Evolutionary conservation across 2,113 vertebrate species (phyloP), one percentile per base, ranked within the genome.

Genomic region (Tretioscincus oriximinensis): DNA sequence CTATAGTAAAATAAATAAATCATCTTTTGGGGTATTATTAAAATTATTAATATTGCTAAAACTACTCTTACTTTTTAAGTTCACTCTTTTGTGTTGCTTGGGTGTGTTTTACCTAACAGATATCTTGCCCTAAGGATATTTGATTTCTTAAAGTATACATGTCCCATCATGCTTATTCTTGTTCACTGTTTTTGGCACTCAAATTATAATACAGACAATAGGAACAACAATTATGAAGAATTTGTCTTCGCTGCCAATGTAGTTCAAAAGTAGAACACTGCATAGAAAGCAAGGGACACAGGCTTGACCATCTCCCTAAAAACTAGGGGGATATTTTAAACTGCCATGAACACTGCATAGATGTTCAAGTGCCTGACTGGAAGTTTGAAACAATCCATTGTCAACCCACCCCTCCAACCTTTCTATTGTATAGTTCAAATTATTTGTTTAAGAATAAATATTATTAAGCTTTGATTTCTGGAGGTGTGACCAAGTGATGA

Each of bases 121-220:
- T 79, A 47, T 26, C 54, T 47, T 79, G 31, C 18, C 77, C 54
- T 63, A 45, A n/a, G 10, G 54, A 45, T 58, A 79, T 79, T n/a
- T 71, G 24, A 21, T 77, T 77, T 64, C 68, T 79, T 49, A n/a
- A 77, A 31, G 67, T 35, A 63, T 71, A 68, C 67, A 63, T 71
- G 58, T 47, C 54, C 45, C 77, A 61, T 61, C 77, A 71, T 60
- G 26, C 24, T 70, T 61, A 67, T 3, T 70, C 49, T 26, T 12
- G 31, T 9, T 70, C 24, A 31, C 35, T n/a, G 61, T 8, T 45
- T 61, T 31, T 61, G 67, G 24, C 9, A 28, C 26, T n/a, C 60
- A 58, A 26, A 16, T 69, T n/a, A 69, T 24, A 41, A 41, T 41
- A 60, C 24, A 20, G 18, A 26, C 58, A 65, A 77, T 16, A 58